Evolutionary conservation across 2,113 vertebrate genomes (phyloP).

Genomic region (Brachyhypopomus gauderio): DNA sequence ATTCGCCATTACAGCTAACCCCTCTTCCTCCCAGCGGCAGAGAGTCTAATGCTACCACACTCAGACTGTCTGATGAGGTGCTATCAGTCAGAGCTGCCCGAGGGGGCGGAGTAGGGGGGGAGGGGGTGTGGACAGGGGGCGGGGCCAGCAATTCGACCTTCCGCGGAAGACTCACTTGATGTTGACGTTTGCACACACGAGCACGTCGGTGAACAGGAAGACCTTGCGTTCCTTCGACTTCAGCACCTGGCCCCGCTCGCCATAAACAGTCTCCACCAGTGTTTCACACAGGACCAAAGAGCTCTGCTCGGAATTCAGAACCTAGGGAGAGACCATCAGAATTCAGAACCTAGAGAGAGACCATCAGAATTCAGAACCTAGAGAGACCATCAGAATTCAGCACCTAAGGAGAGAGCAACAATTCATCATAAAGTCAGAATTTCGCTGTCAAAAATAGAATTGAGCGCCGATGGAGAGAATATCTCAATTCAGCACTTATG

Average conservation of each 20-base stretch:
- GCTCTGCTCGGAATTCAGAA: conserved; percentile 84
- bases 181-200: conserved; percentile 95
- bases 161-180: conserved; percentile 80
- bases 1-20: conserved; percentile 55
- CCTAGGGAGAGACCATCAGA: conserved; percentile 58
- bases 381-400: no score
- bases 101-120: background rate
- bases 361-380: no score
- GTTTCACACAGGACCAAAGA: conserved; percentile 93
- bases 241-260: conserved; percentile 90
- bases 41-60: conserved; percentile 21
- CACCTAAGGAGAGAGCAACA: no score
- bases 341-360: background rate
- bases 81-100: conserved; percentile 42
- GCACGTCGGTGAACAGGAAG: conserved; percentile 90
- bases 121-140: background rate
- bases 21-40: background rate
- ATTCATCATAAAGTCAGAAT: no score
- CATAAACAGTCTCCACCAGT: conserved; percentile 89
- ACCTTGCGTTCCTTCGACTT: conserved; percentile 94
- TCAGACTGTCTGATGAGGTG: conserved; percentile 4
- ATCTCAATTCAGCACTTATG: no score
- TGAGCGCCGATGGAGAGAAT: no score
- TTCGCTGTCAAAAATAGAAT: no score
- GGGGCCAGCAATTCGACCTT: conserved; percentile 27